These are phyloP conservation scores for Bembecia ichneumoniformis DNA, from an alignment of 2,888 invertebrate species.

Conservation along the genomic window DNA sequence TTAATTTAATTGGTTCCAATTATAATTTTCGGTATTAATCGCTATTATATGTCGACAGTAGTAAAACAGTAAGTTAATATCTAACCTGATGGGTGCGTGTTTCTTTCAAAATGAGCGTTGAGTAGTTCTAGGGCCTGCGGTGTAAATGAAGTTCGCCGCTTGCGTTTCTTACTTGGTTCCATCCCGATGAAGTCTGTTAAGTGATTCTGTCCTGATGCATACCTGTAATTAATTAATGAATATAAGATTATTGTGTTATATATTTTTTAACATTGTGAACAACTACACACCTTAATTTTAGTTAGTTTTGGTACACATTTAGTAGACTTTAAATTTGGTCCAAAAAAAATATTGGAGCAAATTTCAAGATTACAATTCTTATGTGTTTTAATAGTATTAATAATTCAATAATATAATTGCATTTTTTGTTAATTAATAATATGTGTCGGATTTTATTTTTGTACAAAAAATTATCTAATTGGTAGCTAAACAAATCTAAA, in stretches of 20 bases:
- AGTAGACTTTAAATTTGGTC: background rate
- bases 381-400: too few relatives aligned
- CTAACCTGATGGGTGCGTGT: constrained; percentile 97
- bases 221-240: constrained; percentile 73
- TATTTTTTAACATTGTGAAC: background rate
- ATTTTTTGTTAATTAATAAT: too few relatives aligned
- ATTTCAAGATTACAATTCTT: too few relatives aligned
- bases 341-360: too few relatives aligned
- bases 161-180: constrained; percentile 96
- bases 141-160: constrained; percentile 96
- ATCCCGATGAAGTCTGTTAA: constrained; percentile 96
- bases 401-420: too few relatives aligned
- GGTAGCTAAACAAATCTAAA: too few relatives aligned
- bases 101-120: constrained; percentile 95
- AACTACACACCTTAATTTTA: background rate
- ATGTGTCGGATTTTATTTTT: too few relatives aligned
- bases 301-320: background rate
- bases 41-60: too few relatives aligned
- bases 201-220: constrained; percentile 93
- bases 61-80: background rate
- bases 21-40: too few relatives aligned
- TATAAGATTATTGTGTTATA: background rate
- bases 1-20: too few relatives aligned
- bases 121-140: constrained; percentile 95
- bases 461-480: too few relatives aligned